Evolutionary conservation across 1,140 invertebrate species (phyloP).

Genomic region (Leguminivora glycinivorella): DNA sequence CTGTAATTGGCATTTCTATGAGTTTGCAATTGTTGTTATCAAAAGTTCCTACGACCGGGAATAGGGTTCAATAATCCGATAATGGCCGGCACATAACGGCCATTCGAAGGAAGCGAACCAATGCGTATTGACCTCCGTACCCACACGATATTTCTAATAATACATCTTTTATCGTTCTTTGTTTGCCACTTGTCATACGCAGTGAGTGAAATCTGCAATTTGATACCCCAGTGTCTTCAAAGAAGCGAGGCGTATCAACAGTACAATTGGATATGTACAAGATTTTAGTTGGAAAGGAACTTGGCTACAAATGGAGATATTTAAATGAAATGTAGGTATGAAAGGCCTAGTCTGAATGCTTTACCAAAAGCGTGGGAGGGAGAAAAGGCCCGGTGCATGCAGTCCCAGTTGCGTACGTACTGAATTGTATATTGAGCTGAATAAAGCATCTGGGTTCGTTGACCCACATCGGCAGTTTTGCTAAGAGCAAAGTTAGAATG

Average conservation of each 20-base stretch:
- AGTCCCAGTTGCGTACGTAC: constrained; percentile 61
- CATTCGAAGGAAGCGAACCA: constrained; percentile 57
- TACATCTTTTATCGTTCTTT: constrained; percentile 62
- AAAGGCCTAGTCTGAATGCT: constrained; percentile 16
- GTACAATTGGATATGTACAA: neutral
- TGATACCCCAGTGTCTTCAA: constrained; percentile 17
- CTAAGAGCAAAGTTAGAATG: neutral
- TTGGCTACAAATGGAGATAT: neutral
- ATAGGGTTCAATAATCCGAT: constrained; percentile 63
- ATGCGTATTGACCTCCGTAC: constrained; percentile 60
- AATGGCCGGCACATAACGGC: constrained; percentile 53
- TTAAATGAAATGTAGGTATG: constrained; percentile 20
- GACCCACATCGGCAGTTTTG: constrained; percentile 41
- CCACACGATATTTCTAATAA: constrained; percentile 63
- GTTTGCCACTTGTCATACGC: constrained; percentile 46
- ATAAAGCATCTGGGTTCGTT: constrained; percentile 57
- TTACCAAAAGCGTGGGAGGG: constrained; percentile 54
- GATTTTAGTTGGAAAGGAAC: neutral
- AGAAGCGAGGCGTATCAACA: neutral
- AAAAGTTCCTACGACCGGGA: constrained; percentile 30
- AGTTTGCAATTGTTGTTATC: constrained; percentile 30
- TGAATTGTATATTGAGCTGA: constrained; percentile 49
- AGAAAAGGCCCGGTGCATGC: constrained; percentile 59
- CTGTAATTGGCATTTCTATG: constrained; percentile 31
- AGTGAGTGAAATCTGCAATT: constrained; percentile 28